Conservation (phyloP, 2,113 vertebrate species). For the Struthio camelus region DNA sequence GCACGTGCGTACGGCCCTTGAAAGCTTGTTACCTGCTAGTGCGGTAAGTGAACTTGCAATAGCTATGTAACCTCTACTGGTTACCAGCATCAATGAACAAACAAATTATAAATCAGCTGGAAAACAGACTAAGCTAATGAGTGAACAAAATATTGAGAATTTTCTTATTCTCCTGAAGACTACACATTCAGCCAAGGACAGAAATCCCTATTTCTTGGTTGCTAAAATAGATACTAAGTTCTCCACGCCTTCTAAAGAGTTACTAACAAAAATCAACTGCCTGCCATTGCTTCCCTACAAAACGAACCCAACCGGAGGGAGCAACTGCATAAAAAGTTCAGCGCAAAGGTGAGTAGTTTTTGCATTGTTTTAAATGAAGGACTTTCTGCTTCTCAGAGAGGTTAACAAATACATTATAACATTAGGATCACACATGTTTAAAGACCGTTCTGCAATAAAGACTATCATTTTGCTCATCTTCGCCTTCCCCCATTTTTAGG, state of each 20-base stretch:
- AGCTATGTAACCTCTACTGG: background rate
- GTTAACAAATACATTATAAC: background rate
- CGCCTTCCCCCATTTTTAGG: background rate
- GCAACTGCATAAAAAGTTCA: background rate
- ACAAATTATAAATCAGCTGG: background rate
- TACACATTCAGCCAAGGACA: background rate
- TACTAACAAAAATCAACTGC: background rate
- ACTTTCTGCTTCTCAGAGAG: background rate
- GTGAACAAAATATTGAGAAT: background rate
- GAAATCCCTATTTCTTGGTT: background rate
- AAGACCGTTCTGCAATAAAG: background rate
- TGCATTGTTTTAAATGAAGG: background rate
- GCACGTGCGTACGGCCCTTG: background rate
- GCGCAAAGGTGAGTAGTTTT: background rate
- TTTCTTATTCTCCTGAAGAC: background rate
- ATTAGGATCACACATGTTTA: background rate
- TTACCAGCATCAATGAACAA: background rate
- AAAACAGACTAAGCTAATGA: background rate
- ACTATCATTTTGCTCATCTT: background rate
- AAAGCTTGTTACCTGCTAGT: background rate
- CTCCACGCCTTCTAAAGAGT: background rate
- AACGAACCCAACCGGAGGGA: fast-evolving
- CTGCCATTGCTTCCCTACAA: background rate
- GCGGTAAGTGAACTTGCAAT: fast-evolving
- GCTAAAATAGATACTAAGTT: background rate